Percentiles rank a stretch among this genome's conserved stretches.
Conservation (phyloP, 2,888 invertebrate genomes). For the Rhogogaster chlorosoma region DNA sequence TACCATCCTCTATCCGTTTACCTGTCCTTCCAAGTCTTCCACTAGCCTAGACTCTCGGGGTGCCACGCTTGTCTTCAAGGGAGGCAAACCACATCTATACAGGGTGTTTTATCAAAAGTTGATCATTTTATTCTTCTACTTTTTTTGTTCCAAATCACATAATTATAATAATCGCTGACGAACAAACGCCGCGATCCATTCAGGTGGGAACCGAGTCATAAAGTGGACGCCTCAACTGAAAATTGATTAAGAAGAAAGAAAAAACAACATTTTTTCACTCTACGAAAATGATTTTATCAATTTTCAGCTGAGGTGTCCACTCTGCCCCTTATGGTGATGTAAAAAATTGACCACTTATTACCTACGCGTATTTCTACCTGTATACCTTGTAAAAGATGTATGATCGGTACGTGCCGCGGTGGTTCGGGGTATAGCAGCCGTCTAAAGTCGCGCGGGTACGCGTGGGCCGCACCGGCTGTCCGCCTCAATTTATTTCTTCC, state of each 20-base stretch:
- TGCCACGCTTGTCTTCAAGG: neutral
- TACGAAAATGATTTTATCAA: too few species aligned
- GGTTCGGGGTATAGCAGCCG: neutral
- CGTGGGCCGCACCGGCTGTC: conserved; percentile 61
- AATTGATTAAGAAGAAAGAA: too few species aligned
- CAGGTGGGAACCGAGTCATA: too few species aligned
- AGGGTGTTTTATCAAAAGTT: neutral
- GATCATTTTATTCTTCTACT: too few species aligned
- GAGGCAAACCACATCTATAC: neutral
- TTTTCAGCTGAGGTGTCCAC: too few species aligned
- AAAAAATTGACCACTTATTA: conserved; percentile 7
- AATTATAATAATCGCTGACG: too few species aligned
- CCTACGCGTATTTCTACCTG: conserved; percentile 40
- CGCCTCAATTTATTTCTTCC: conserved; percentile 70
- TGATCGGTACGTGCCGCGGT: conserved; percentile 27
- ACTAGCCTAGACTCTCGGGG: conserved; percentile 12
- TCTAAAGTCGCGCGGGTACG: conserved; percentile 44
- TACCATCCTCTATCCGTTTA: conserved; percentile 26
- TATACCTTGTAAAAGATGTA: conserved; percentile 35
- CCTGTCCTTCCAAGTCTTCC: conserved; percentile 6
- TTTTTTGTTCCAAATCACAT: too few species aligned
- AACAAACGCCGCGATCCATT: too few species aligned
- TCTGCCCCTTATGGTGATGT: too few species aligned
- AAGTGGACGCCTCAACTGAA: too few species aligned
- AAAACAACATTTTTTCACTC: too few species aligned